Base-by-base conservation (phyloP, 2,888 invertebrate species). In the Pediacus dermestoides region DNA sequence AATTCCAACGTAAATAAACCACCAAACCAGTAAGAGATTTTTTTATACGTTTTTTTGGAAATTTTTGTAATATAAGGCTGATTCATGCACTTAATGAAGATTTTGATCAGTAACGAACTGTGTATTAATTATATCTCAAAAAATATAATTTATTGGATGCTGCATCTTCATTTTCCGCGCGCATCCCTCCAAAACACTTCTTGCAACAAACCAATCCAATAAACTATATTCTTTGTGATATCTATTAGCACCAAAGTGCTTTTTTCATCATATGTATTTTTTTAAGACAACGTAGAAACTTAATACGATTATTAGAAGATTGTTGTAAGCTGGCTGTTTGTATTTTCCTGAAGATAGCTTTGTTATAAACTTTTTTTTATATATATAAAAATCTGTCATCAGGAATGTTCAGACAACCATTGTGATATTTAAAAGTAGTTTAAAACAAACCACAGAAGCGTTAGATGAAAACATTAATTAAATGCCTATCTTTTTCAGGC, bases 351-450 rank as follows among this genome's bases (percentile, higher is more conserved):
- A 6, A 7, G n/a, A 18, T 18, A 7, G 21, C n/a, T 18, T n/a
- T 18, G 6, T 18, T 18, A 18, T 18, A 7, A 18, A 18, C n/a
- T 18, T 18, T 7, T 7, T 6, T 18, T 18, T 18, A 18, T n/a
- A 18, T 7, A 18, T 18, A 6, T 18, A 18, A 18, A n/a, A 18
- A 18, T 6, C 21, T 6, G n/a, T n/a, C n/a, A 18, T 6, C n/a
- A n/a, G 21, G 21, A 18, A 18, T 7, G 6, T 18, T 6, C 28
- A 28, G 10, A 28, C 14, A 28, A 13, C 13, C 28, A 10, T 28
- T 28, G 28, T 28, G 28, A 28, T 28, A 28, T 28, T 28, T 28
- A 28, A 28, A 13, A 9, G 28, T 28, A 28, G 28, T 13, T 28
- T 13, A n/a, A 28, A 18, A 18, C 21, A 18, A 18, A 18, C n/a